A percentile compares a stretch with the other conserved stretches of the same genome.
These are phyloP conservation scores for Cerceris rybyensis DNA, from an alignment of 2,888 invertebrate species.

Conservation along the genomic window DNA sequence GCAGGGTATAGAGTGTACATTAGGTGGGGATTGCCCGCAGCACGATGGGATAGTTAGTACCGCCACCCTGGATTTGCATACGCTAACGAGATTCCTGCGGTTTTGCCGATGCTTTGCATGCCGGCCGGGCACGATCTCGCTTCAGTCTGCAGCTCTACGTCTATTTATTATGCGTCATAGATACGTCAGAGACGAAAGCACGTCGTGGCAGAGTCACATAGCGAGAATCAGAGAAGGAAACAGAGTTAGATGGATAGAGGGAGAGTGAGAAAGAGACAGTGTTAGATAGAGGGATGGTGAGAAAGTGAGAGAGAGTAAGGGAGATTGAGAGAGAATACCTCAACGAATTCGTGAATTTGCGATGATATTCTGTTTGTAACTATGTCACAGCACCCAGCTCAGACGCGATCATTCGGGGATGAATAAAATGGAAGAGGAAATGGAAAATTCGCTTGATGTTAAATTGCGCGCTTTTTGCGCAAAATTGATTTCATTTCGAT, in stretches of 20 bases:
- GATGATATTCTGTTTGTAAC: neutral
- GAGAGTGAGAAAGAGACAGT: neutral
- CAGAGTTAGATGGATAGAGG: too few relatives aligned
- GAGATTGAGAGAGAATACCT: neutral
- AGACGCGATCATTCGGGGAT: too few relatives aligned
- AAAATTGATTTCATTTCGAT: neutral
- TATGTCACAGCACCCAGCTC: neutral
- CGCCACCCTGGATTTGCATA: conserved; percentile 77
- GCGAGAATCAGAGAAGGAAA: neutral
- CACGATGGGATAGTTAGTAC: conserved; percentile 76
- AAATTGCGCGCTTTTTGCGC: neutral
- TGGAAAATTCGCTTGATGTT: neutral
- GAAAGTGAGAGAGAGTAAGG: neutral
- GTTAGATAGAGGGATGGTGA: neutral
- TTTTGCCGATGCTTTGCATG: conserved; percentile 77
- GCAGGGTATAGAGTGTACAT: conserved; percentile 70
- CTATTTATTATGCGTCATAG: conserved; percentile 72
- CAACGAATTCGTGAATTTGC: conserved; percentile 8
- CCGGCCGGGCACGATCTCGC: conserved; percentile 63
- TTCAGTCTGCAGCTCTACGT: conserved; percentile 51
- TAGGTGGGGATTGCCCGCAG: conserved; percentile 68
- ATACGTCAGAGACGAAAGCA: conserved; percentile 62
- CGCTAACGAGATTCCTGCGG: conserved; percentile 80
- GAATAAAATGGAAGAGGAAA: too few relatives aligned
- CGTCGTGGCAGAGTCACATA: conserved; percentile 7